Conservation (phyloP, 2,797 vertebrate genomes). For the Mergus octosetaceus region DNA sequence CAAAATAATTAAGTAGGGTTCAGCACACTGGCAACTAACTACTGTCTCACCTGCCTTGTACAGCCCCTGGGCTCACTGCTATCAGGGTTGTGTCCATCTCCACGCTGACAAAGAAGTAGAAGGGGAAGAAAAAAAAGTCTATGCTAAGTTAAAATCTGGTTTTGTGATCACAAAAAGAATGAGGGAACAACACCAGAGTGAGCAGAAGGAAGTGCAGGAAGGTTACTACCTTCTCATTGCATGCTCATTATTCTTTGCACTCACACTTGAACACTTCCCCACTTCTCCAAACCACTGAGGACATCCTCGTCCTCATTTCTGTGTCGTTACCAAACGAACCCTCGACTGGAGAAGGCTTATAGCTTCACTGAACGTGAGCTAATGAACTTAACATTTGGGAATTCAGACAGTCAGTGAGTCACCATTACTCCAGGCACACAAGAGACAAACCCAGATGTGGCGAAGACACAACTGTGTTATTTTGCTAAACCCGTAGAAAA, state of each 20-base stretch:
- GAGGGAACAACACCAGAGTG: background rate
- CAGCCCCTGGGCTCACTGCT: background rate
- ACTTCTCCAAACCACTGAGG: background rate
- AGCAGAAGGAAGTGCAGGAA: background rate
- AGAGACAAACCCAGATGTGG: background rate
- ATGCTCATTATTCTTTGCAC: background rate
- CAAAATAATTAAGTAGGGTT: background rate
- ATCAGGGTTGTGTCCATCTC: background rate
- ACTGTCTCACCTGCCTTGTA: background rate
- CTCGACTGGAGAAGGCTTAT: background rate
- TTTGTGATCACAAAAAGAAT: background rate
- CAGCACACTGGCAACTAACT: background rate
- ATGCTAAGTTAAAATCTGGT: background rate
- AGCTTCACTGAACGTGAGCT: background rate
- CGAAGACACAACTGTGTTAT: background rate
- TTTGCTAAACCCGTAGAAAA: background rate
- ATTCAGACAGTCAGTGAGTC: background rate
- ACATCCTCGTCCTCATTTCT: accelerated
- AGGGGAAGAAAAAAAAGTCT: background rate
- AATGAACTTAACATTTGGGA: background rate
- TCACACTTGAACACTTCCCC: too few species aligned
- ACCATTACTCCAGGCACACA: background rate
- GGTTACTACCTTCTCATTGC: background rate
- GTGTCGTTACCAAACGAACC: background rate
- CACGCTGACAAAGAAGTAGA: background rate